Conservation (phyloP, 2,888 invertebrate genomes). For the Candidula unifasciata region DNA sequence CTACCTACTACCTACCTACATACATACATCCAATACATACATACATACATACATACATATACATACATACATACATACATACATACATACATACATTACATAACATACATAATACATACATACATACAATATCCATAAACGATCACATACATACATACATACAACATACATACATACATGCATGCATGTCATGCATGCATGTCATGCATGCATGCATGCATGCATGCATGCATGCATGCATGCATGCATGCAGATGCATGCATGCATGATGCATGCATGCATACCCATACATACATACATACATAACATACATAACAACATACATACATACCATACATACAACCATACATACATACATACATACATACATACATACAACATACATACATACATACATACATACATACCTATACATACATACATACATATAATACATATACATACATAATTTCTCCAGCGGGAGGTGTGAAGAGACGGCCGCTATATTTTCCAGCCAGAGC, state of each 20-base stretch:
- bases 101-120: not conserved
- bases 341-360: not conserved
- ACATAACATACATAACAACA: not conserved
- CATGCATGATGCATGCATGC: not conserved
- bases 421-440: not conserved
- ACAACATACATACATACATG: too few relatives aligned
- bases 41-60: too few relatives aligned
- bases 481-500: slow-evolving; percentile 6
- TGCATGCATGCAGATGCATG: not conserved
- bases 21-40: too few relatives aligned
- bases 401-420: not conserved
- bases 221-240: not conserved
- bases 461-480: not conserved
- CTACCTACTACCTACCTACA: too few relatives aligned
- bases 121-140: too few relatives aligned
- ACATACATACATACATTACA: too few relatives aligned
- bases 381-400: not conserved
- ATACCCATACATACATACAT: not conserved
- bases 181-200: not conserved
- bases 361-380: not conserved
- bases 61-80: too few relatives aligned
- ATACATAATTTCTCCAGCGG: not conserved
- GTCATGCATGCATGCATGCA: not conserved
- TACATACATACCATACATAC: not conserved
- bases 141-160: too few relatives aligned